A percentile compares a stretch with the other conserved stretches of the same genome.
phyloP scores from a whole-genome alignment of 2,797 vertebrate genomes.

The Cossypha dichroa region DNA sequence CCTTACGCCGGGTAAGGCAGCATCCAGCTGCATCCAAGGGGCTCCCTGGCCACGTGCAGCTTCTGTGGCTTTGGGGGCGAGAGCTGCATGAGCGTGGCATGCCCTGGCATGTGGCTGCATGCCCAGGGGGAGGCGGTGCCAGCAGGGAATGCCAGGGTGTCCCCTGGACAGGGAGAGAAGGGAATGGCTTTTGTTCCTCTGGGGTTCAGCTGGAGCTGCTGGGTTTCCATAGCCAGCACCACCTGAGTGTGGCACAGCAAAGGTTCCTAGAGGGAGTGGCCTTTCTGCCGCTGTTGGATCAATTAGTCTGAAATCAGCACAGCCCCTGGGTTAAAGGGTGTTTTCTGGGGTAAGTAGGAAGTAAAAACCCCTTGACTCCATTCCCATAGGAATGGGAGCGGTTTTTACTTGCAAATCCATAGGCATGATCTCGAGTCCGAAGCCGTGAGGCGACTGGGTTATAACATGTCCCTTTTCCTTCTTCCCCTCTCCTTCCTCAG shows the following conservation, averaged over 20 bases:
- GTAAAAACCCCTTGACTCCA: constrained; percentile 22
- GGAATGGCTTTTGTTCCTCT: neutral
- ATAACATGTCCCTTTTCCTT: neutral
- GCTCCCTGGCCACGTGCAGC: neutral
- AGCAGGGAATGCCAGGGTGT: neutral
- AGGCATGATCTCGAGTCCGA: neutral
- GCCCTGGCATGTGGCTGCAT: neutral
- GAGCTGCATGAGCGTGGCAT: constrained; percentile 11
- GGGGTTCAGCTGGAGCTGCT: neutral
- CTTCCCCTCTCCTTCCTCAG: constrained; percentile 37
- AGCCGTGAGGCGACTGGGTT: neutral
- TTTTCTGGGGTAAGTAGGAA: constrained; percentile 52
- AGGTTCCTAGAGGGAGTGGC: neutral
- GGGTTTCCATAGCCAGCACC: neutral
- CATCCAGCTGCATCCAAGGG: fast-evolving
- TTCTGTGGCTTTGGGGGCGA: neutral
- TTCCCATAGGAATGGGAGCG: neutral
- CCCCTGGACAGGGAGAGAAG: neutral
- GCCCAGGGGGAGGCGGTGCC: fast-evolving
- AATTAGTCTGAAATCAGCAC: neutral
- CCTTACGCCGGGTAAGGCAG: neutral
- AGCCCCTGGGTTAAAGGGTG: neutral
- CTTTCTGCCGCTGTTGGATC: neutral
- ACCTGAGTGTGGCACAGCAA: neutral
- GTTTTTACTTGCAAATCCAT: constrained; percentile 33